Percentiles rank a stretch among this genome's conserved stretches.
These are phyloP conservation scores for Elysia crispata DNA, from an alignment of 2,888 invertebrate species.

Conservation along the genomic window DNA sequence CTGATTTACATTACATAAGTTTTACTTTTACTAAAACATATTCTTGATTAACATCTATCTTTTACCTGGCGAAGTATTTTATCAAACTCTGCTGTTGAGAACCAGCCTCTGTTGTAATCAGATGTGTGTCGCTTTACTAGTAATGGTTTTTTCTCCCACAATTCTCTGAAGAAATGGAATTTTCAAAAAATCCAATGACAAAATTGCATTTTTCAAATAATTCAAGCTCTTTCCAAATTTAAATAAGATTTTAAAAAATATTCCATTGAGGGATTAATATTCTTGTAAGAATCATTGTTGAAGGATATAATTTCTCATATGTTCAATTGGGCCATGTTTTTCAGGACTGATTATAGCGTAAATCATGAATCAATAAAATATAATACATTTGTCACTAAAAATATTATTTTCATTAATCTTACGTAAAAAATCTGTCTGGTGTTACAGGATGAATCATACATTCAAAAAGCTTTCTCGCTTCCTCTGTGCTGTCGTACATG, in stretches of 20 bases:
- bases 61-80: conserved; percentile 82
- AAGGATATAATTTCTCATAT: too few relatives aligned
- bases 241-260: too few relatives aligned
- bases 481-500: conserved; percentile 80
- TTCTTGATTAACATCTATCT: neutral
- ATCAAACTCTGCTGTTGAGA: conserved; percentile 88
- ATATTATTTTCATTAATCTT: too few relatives aligned
- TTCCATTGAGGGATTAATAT: too few relatives aligned
- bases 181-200: too few relatives aligned
- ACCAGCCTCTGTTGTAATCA: conserved; percentile 83
- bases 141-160: conserved; percentile 90
- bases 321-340: neutral
- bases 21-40: too few relatives aligned
- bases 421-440: conserved; percentile 82
- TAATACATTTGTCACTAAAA: too few relatives aligned
- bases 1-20: too few relatives aligned
- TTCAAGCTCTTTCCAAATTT: too few relatives aligned
- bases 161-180: conserved; percentile 60
- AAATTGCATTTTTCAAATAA: too few relatives aligned
- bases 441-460: conserved; percentile 86
- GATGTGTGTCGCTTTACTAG: conserved; percentile 82
- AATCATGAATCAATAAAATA: too few relatives aligned
- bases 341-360: neutral
- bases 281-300: too few relatives aligned
- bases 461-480: conserved; percentile 83